Evolutionary conservation across 2,888 invertebrate species (phyloP), one percentile per base, ranked within the genome.

Genomic region (Diaphora mendica): DNA sequence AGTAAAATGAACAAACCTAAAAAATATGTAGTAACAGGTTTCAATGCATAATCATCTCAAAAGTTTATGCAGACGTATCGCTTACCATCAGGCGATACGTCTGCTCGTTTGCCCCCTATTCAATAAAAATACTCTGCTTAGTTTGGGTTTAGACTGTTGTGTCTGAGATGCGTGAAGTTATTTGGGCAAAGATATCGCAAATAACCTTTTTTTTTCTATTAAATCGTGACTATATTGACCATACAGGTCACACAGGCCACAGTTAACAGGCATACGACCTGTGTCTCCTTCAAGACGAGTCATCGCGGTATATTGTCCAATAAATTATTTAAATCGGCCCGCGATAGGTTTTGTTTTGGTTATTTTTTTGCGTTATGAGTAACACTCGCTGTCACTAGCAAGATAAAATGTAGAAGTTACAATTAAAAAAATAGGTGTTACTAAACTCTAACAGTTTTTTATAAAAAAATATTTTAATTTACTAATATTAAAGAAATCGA

Each of bases 251-350:
- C 13, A 30, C 55, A 42, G 26, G 59, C 42, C 44, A 62, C 26
- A 64, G 62, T 62, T 70, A 70, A 62, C n/a, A n/a, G 30, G 20
- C 62, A 44, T 70, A 33, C 30, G 62, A 17, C 70, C 70, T 70
- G 64, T 23, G 64, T 66, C 71, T 59, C 71, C 66, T 71, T 71
- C 59, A 70, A 44, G 42, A 33, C 30, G 42, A 44, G n/a, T 66
- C 73, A 64, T 64, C 68, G 55, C 64, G 51, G 59, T 13, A 44
- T 70, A 59, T n/a, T 42, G 17, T 39, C 30, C 39, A 17, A 74
- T n/a, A n/a, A n/a, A n/a, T 69, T 48, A 44, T 72, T 67, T 44
- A 51, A 70, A 67, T 75, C 71, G 67, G 51, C 48, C n/a, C 62
- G 44, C 68, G 30, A 9, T 4, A 55, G 42, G 55, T 17, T 59